Evolutionary conservation across 2,888 invertebrate genomes (phyloP), one percentile per base, ranked within the genome.

Genomic region (Siphonodentalium dalli): DNA sequence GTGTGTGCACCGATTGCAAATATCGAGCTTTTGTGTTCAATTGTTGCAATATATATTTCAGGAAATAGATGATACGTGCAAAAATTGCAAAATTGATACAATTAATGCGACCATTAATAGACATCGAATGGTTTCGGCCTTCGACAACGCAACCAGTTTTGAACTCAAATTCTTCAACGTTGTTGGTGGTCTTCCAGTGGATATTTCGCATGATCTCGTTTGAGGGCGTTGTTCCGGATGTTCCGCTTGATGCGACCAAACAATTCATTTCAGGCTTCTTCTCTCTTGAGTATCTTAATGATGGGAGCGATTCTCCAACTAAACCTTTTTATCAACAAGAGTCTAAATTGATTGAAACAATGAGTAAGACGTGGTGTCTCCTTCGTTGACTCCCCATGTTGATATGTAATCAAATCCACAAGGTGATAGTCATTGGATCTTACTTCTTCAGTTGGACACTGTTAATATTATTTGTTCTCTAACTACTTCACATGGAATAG

Each of bases 151-250:
- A n/a, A n/a, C n/a, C n/a, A n/a, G n/a, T n/a, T n/a, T 50, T 15
- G 41, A 41, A 27, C 8, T 11, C 18, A 26, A 37, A 2, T n/a
- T 43, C 29, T 42, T 29, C 38, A 42, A 50, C 26, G 20, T 27
- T 7, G 43, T 34, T n/a, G 11, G 38, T 13, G 50, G 50, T 3
- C 21, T 50, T 15, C 50, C 50, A n/a, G 42, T 43, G 21, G 50
- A 50, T 28, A 13, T 50, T 20, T 41, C 49, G 4, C 35, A 49
- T 42, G 49, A 49, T 28, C n/a, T 49, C 6, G 42, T 50, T 50
- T n/a, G 50, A 50, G 26, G 50, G 50, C n/a, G 37, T 50, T 3
- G 50, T 50, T 43, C 28, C 42, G 21, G 27, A 43, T 8, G 50
- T 50, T 23, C 18, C 37, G 37, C 37, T 38, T n/a, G 43, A 50